phyloP scores from a whole-genome alignment of 2,113 vertebrate species.

The Cnemophilus loriae region DNA sequence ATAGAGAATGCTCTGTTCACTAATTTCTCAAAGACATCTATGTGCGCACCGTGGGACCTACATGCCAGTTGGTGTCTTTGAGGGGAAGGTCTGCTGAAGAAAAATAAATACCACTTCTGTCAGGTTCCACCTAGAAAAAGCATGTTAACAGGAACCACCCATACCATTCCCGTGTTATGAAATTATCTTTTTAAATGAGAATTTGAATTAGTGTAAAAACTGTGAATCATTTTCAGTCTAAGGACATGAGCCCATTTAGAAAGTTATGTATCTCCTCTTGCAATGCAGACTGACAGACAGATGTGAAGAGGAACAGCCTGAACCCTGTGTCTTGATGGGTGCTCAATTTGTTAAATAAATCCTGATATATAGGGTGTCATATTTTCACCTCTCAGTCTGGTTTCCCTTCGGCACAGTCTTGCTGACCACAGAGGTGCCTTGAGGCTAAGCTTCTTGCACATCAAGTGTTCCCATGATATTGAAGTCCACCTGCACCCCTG shows the following conservation, averaged over 20 bases:
- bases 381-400: neutral
- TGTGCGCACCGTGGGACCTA: too few species aligned
- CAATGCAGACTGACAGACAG: neutral
- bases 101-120: neutral
- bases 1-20: neutral
- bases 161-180: neutral
- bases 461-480: neutral
- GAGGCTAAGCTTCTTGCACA: neutral
- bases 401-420: neutral
- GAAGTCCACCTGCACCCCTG: neutral
- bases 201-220: neutral
- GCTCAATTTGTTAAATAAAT: neutral
- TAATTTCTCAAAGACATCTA: neutral
- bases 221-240: neutral
- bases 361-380: fast-evolving
- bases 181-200: neutral
- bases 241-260: neutral
- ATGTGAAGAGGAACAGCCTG: neutral
- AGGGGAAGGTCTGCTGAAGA: neutral
- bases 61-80: neutral
- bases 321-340: neutral
- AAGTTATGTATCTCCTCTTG: neutral
- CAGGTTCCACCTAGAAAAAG: neutral
- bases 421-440: neutral
- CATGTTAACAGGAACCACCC: neutral